Evolutionary conservation across 23 tunicate species (phyloP), one percentile per base, ranked within the genome.

Genomic region (Botrylloides violaceus): DNA sequence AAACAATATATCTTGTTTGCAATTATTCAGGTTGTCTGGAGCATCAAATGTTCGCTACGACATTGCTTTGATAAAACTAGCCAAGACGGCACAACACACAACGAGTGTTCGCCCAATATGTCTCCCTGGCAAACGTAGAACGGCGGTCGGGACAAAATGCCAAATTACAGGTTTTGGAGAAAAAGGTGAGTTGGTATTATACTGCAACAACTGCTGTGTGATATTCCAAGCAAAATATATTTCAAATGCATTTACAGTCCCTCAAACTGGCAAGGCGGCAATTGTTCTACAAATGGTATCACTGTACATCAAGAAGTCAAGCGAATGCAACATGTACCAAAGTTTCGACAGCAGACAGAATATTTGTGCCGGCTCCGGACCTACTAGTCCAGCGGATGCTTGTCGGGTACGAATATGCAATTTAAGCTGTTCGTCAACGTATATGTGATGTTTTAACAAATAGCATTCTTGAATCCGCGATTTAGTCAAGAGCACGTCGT

Each of bases 121-220:
- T 1, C 58, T 68, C 15, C 74, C 74, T 7, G 58, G 24, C n/a
- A 43, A 39, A 22, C 27, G 30, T 0, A 33, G 34, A 5, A 76
- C 84, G 0, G 6, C 7, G 37, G 5, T 49, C 19, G 49, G 64
- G 3, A 83, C 74, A 50, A 57, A 73, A 22, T 85, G 94, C 57
- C 66, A 58, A 9, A 82, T 85, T 4, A 85, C 84, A 23, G 94
- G 94, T 34, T 85, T 78, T 59, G 94, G 94, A 66, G 66, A 59
- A 50, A 59, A 53, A 5, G 12, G 94, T 79, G 66, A 82, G 76
- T 66, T 43, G 53, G 53, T 43, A 7, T 43, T 43, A 15, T 43
- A 7, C 15, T 43, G 53, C 9, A 43, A n/a, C n/a, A n/a, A n/a
- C n/a, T n/a, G n/a, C n/a, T n/a, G n/a, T n/a, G n/a, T n/a, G n/a